Percentiles rank a stretch among this genome's conserved stretches.
phyloP scores from a whole-genome alignment of 2,797 vertebrate species.

The Linurgus olivaceus region DNA sequence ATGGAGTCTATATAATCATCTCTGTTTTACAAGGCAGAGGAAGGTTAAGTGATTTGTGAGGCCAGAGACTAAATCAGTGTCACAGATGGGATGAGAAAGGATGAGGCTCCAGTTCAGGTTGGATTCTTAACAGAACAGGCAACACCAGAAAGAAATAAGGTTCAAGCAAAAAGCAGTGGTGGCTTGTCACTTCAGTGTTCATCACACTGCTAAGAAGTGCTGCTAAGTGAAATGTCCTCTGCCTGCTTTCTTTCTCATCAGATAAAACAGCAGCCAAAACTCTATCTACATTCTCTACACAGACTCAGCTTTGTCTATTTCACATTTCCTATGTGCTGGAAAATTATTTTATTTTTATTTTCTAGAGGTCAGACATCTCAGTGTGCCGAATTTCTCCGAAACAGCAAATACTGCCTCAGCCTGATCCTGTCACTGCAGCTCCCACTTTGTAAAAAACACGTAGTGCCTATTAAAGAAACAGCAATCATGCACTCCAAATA shows the following conservation, averaged over 20 bases:
- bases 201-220: background rate
- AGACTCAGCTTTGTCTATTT: background rate
- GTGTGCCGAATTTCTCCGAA: background rate
- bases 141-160: background rate
- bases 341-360: background rate
- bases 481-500: constrained; percentile 7
- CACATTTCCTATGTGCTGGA: background rate
- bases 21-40: background rate
- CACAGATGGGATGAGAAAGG: background rate
- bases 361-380: background rate
- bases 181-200: background rate
- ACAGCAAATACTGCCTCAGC: background rate
- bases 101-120: background rate
- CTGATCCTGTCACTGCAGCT: background rate
- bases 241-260: background rate
- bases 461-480: constrained; percentile 16
- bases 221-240: background rate
- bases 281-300: background rate
- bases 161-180: background rate
- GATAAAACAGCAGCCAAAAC: background rate
- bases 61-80: background rate
- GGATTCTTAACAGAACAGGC: background rate
- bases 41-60: constrained; percentile 1
- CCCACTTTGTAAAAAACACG: background rate
- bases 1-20: background rate